These are phyloP conservation scores for Drosophila macrospina DNA, from an alignment of 2,888 invertebrate species.

Conservation along the genomic window DNA sequence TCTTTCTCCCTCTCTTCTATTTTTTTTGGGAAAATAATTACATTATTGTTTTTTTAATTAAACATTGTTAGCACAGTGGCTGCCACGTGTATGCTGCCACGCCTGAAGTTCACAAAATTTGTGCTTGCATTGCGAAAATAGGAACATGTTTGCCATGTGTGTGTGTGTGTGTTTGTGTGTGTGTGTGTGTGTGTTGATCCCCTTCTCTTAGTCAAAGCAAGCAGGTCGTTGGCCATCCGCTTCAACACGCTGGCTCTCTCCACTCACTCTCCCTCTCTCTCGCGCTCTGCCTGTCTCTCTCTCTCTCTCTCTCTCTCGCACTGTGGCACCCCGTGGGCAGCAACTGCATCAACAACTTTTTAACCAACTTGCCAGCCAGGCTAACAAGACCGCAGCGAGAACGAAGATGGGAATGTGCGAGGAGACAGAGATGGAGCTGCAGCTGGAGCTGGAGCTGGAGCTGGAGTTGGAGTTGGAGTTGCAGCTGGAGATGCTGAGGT, in stretches of 20 bases:
- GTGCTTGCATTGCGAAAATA: conserved; percentile 61
- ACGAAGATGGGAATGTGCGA: conserved; percentile 13
- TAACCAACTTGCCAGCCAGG: conserved; percentile 77
- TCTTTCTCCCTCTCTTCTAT: neutral
- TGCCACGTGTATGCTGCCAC: conserved; percentile 13
- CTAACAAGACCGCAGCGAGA: conserved; percentile 65
- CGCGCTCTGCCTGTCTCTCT: neutral
- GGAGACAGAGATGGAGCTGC: neutral
- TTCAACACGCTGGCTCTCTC: neutral
- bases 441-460: neutral
- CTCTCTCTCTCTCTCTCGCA: neutral
- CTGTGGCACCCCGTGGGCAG: conserved; percentile 27
- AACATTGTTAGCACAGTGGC: conserved; percentile 51
- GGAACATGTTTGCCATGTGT: conserved; percentile 62
- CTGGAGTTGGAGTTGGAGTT: neutral
- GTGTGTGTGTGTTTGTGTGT: neutral
- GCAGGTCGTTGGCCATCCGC: conserved; percentile 71
- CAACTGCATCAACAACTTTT: conserved; percentile 76
- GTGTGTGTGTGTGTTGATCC: neutral
- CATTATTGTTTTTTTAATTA: conserved; percentile 53
- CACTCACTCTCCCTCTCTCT: neutral
- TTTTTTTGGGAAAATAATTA: conserved; percentile 28
- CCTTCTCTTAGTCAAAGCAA: neutral
- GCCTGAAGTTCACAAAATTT: conserved; percentile 43
- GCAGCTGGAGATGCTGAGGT: neutral